Evolutionary conservation across 2,888 invertebrate genomes (phyloP).

Genomic region (Onchidella celtica): DNA sequence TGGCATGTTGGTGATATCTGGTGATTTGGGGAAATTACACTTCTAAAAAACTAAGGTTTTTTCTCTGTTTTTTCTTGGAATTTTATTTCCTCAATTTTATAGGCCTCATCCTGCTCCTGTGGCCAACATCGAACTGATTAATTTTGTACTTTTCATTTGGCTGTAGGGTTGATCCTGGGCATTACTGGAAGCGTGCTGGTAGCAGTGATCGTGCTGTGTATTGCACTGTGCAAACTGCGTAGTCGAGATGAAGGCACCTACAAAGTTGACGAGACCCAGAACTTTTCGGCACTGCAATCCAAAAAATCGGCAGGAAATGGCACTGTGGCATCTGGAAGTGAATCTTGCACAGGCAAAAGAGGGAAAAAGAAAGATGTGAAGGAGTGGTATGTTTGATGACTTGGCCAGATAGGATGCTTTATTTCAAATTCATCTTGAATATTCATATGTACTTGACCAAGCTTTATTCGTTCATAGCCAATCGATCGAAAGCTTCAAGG

Average conservation of each 20-base stretch:
- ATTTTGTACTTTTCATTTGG: too few relatives aligned
- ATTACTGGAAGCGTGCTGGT: conserved; percentile 95
- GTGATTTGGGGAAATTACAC: too few relatives aligned
- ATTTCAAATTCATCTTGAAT: conserved; percentile 1
- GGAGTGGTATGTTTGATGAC: conserved; percentile 76
- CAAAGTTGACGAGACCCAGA: conserved; percentile 93
- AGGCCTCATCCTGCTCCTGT: too few relatives aligned
- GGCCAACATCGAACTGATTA: too few relatives aligned
- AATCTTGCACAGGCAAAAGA: conserved; percentile 61
- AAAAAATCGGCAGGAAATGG: conserved; percentile 73
- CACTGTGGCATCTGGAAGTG: conserved; percentile 61
- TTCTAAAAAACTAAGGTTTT: too few relatives aligned
- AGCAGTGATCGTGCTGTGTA: conserved; percentile 90
- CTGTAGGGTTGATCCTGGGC: conserved; percentile 88
- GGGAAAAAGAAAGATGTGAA: conserved; percentile 75
- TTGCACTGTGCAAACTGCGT: conserved; percentile 81
- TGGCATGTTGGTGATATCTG: too few relatives aligned
- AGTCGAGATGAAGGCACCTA: conserved; percentile 92
- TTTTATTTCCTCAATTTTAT: too few relatives aligned
- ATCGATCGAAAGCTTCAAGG: too few relatives aligned
- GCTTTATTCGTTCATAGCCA: too few relatives aligned
- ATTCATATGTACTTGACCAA: too few relatives aligned
- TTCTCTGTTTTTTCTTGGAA: too few relatives aligned
- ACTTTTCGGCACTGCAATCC: conserved; percentile 81
- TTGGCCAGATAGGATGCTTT: conserved; percentile 11